Base-by-base conservation (phyloP, 2,797 vertebrate genomes). In the Coranthus polyacanthus region DNA sequence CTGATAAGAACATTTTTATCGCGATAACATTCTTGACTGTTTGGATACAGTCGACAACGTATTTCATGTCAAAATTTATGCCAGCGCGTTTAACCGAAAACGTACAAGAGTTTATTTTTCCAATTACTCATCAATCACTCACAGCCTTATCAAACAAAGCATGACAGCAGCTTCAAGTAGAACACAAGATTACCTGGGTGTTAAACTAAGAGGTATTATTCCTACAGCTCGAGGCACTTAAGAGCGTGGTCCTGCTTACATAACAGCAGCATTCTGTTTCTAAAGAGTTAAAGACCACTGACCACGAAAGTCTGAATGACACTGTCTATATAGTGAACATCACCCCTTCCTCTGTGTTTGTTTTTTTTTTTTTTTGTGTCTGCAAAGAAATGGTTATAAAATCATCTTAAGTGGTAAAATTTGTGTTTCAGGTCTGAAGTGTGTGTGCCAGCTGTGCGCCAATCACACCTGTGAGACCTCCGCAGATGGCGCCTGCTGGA, bases 401-500 rank as follows among this genome's bases (percentile, higher is more conserved):
- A 2, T 8, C 34, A 36, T 10, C 21, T 38, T 29, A 11, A 47
- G 5, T 56, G 16, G 11, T 41, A 12, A n/a, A 36, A 0, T 24
- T 70, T 26, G 12, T 69, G 29, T 83, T 88, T 17, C 75, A 94
- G 94, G 89, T 46, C 88, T 99, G 68, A 96, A 93, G 80, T 99
- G 97, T 34, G 95, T 97, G 68, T 99, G 97, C 85, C 96, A 95
- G 83, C 92, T 97, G 78, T 99, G 97, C 17, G 92, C 93, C 83
- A 97, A 97, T 89, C 94, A 95, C 85, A 97, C 95, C 17, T 99
- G 98, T 75, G 96, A 99, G 63, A 98, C 98, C 0, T 86, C 95
- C 0, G 94, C 94, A 0, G 96, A 97, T 62, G 98, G 97, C 0
- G 96, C 97, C 17, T 99, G 98, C 84, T 98, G 96, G 96, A 96